phyloP scores from a whole-genome alignment of 2,888 invertebrate species.

The Cremastinae sp. region DNA sequence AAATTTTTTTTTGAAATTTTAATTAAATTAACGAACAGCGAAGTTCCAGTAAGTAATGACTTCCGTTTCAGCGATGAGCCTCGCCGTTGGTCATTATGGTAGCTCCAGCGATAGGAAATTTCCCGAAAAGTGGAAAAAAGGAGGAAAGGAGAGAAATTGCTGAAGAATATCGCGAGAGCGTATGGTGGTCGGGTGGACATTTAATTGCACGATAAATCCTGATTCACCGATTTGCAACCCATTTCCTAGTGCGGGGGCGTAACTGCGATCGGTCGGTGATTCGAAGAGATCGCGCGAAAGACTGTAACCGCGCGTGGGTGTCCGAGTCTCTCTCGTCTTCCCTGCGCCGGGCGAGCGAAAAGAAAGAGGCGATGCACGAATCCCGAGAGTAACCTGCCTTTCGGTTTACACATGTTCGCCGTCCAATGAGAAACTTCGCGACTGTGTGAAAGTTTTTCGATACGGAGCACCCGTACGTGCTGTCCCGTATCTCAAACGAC shows the following conservation, averaged over 20 bases:
- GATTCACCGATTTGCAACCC: slow-evolving; percentile 79
- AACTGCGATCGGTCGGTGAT: slow-evolving; percentile 57
- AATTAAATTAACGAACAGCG: slow-evolving; percentile 31
- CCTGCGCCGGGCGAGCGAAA: slow-evolving; percentile 1
- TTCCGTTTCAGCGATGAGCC: slow-evolving; percentile 42
- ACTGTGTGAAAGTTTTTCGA: slow-evolving; percentile 77
- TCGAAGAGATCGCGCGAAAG: slow-evolving; percentile 47
- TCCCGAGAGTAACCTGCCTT: slow-evolving; percentile 48
- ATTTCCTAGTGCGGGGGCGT: slow-evolving; percentile 80
- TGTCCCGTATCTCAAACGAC: slow-evolving; percentile 30
- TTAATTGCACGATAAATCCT: slow-evolving; percentile 80
- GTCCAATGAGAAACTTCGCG: slow-evolving; percentile 34
- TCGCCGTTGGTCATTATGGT: slow-evolving; percentile 39
- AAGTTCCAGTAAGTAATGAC: slow-evolving; percentile 54
- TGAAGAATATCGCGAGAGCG: slow-evolving; percentile 47
- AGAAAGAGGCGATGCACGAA: slow-evolving; percentile 17
- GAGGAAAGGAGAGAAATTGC: not conserved
- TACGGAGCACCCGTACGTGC: slow-evolving; percentile 51
- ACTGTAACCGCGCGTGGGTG: slow-evolving; percentile 49
- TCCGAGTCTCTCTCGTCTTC: slow-evolving; percentile 20
- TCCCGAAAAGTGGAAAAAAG: slow-evolving; percentile 10
- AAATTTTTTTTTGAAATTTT: slow-evolving; percentile 7
- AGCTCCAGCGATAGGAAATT: slow-evolving; percentile 40
- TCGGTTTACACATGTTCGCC: slow-evolving; percentile 45
- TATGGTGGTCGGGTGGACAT: slow-evolving; percentile 68